Percentiles rank a stretch among this genome's conserved stretches.
Evolutionary conservation across 2,888 invertebrate species (phyloP).

Genomic region (Formica aserva): DNA sequence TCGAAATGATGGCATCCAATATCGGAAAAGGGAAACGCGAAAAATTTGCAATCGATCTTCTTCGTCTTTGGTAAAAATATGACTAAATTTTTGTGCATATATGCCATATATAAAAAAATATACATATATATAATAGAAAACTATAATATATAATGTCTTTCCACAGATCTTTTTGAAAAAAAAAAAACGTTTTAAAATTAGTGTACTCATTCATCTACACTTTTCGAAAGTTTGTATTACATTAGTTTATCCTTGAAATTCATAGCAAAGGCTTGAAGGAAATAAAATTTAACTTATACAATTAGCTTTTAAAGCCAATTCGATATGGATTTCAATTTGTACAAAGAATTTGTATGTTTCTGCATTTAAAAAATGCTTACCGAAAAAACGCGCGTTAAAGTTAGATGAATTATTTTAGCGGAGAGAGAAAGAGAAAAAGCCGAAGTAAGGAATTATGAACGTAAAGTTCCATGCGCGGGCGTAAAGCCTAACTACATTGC

Average conservation of each 20-base stretch:
- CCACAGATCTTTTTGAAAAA: neutral
- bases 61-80: neutral
- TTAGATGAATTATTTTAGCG: constrained; percentile 45
- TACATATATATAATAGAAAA: neutral
- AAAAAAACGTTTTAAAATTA: neutral
- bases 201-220: neutral
- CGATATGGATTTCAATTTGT: constrained; percentile 27
- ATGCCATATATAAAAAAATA: neutral
- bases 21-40: neutral
- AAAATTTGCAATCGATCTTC: constrained; percentile 7
- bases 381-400: constrained; percentile 9
- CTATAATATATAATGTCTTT: neutral
- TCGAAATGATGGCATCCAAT: neutral
- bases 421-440: neutral
- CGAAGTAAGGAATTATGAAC: constrained; percentile 66
- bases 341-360: constrained; percentile 4
- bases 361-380: neutral
- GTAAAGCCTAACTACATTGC: constrained; percentile 65
- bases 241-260: neutral
- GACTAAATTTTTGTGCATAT: neutral
- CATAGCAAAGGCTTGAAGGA: neutral
- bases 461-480: constrained; percentile 68
- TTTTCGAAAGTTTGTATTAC: neutral
- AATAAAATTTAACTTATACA: neutral
- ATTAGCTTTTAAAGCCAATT: constrained; percentile 9